Conservation (phyloP, 2,113 vertebrate species). For the Butorides virescens region DNA sequence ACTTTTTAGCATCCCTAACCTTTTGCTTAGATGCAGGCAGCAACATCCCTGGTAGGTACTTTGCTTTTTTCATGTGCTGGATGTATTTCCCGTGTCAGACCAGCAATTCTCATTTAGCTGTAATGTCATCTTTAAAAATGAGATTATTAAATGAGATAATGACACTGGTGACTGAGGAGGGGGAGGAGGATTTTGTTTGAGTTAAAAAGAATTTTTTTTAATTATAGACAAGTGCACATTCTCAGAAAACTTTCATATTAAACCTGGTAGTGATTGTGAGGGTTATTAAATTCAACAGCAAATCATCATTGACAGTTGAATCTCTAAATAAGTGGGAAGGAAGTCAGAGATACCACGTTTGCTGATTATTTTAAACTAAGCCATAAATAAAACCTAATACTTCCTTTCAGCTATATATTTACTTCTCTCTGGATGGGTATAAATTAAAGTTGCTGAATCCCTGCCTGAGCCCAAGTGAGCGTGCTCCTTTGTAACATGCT, state of each 20-base stretch:
- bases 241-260: neutral
- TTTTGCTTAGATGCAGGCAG: neutral
- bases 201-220: neutral
- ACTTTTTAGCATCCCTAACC: neutral
- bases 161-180: neutral
- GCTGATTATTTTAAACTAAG: neutral
- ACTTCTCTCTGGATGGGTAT: neutral
- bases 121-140: conserved; percentile 21
- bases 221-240: neutral
- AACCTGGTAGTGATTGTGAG: neutral
- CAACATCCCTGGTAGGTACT: neutral
- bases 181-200: neutral
- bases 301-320: neutral
- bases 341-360: neutral
- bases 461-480: neutral
- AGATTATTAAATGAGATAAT: conserved; percentile 30
- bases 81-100: conserved; percentile 2
- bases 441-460: neutral
- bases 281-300: neutral
- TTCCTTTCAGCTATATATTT: neutral
- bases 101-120: conserved; percentile 7
- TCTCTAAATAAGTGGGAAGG: neutral
- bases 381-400: conserved; percentile 1
- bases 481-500: neutral
- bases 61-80: neutral